These are phyloP conservation scores for Borostomias antarcticus DNA, from an alignment of 2,797 vertebrate genomes.

Conservation along the genomic window DNA sequence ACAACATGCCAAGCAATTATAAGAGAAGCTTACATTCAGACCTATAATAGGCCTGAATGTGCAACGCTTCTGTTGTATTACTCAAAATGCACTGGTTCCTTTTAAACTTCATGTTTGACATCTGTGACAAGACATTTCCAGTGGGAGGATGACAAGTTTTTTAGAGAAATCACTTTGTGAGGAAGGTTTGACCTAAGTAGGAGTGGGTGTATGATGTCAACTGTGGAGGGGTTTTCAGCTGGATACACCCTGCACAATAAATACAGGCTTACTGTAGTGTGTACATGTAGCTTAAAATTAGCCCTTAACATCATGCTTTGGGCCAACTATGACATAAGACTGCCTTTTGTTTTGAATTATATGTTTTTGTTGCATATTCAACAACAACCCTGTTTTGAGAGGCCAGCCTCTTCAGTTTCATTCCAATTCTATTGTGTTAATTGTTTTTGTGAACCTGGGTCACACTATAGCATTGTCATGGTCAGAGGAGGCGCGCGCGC, in stretches of 20 bases:
- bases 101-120: background rate
- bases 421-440: background rate
- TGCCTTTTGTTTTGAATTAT: background rate
- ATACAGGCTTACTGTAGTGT: background rate
- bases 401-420: background rate
- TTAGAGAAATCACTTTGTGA: background rate
- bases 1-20: background rate
- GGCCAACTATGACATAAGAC: background rate
- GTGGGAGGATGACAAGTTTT: background rate
- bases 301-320: background rate
- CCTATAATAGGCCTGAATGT: too few relatives aligned
- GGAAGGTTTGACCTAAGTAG: background rate
- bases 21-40: background rate
- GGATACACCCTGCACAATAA: background rate
- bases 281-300: background rate
- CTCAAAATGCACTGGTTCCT: background rate
- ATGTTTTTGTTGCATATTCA: too few relatives aligned
- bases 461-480: background rate
- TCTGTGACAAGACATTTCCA: constrained; percentile 3
- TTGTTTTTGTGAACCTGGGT: background rate
- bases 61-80: background rate
- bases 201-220: background rate
- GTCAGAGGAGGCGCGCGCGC: too few relatives aligned
- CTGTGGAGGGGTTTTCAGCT: background rate
- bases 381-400: background rate